Conservation (phyloP, 2,113 vertebrate genomes). For the Pachycephala philippinensis region DNA sequence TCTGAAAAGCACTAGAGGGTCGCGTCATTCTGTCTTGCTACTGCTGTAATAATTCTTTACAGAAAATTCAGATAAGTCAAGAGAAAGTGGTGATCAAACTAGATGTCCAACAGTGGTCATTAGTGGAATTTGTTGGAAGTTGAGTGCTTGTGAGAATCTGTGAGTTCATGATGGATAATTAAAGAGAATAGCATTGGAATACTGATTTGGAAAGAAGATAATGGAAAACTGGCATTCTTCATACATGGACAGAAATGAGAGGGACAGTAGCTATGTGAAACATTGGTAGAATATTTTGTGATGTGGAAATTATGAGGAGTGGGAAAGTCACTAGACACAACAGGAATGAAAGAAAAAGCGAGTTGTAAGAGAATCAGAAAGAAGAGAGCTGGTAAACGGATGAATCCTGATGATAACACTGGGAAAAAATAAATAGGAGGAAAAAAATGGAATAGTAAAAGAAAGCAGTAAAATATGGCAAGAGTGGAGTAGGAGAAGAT, state of each 20-base stretch:
- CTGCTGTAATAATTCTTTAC: background rate
- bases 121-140: background rate
- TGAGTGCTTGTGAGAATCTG: background rate
- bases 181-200: background rate
- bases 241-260: background rate
- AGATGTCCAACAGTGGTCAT: background rate
- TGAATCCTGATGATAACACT: background rate
- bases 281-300: background rate
- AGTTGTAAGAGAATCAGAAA: background rate
- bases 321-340: background rate
- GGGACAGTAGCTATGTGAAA: background rate
- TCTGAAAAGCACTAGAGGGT: background rate
- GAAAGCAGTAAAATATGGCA: background rate
- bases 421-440: background rate
- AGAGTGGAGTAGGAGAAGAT: background rate
- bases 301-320: background rate
- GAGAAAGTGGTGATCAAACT: background rate
- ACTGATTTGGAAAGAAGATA: background rate
- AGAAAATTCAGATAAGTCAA: background rate
- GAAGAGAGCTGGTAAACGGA: background rate
- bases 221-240: background rate
- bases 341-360: background rate
- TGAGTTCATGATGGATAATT: background rate
- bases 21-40: background rate
- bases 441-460: background rate